Conservation (phyloP, 2,888 invertebrate genomes). For the Suillia variegata region DNA sequence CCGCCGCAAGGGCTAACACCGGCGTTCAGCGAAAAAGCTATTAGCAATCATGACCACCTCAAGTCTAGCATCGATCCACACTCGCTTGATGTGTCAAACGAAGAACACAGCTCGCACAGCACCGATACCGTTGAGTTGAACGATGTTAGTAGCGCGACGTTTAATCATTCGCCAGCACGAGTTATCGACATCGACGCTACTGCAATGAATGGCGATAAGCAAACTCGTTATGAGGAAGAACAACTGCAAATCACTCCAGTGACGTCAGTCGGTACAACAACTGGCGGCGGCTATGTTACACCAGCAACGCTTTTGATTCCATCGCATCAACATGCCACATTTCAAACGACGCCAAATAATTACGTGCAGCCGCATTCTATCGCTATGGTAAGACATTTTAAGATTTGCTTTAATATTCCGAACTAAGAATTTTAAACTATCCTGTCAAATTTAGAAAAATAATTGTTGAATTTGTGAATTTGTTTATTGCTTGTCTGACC, state of each 20-base stretch:
- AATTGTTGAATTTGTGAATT: no score
- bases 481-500: no score
- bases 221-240: no score
- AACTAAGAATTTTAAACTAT: no score
- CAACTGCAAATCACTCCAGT: no score
- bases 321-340: neutral
- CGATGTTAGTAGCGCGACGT: constrained; percentile 34
- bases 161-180: constrained; percentile 31
- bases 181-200: no score
- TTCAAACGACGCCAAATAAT: constrained; percentile 31
- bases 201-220: neutral
- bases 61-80: neutral
- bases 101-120: constrained; percentile 30
- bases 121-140: constrained; percentile 39
- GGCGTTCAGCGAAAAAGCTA: no score
- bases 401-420: no score
- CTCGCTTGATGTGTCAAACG: constrained; percentile 10
- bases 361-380: constrained; percentile 41
- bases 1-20: constrained; percentile 1
- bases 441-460: no score
- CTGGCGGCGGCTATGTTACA: constrained; percentile 20
- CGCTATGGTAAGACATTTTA: constrained; percentile 39
- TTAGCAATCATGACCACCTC: neutral
- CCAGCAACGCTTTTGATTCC: constrained; percentile 8
- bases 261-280: no score